These are phyloP conservation scores for Lissocephala sabroskyi DNA, from an alignment of 2,888 invertebrate genomes.

Conservation along the genomic window DNA sequence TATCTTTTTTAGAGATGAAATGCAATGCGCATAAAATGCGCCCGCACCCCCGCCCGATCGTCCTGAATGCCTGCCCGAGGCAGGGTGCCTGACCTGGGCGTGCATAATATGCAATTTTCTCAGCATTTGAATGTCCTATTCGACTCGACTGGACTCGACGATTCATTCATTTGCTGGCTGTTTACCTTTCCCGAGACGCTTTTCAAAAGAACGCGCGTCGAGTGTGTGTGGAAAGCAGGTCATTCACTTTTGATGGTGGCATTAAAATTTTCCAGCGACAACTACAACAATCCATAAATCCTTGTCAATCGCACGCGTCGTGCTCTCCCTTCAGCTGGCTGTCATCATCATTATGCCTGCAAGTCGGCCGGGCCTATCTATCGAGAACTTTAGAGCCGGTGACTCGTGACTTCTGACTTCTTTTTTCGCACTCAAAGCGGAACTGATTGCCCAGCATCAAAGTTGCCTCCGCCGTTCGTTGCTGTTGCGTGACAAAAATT, in stretches of 20 bases:
- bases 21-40: constrained; percentile 66
- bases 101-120: constrained; percentile 56
- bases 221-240: constrained; percentile 27
- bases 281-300: constrained; percentile 64
- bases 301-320: constrained; percentile 65
- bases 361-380: background rate
- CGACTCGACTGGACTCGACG: constrained; percentile 16
- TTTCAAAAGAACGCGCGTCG: constrained; percentile 10
- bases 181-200: constrained; percentile 2
- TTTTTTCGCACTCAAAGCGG: constrained; percentile 48
- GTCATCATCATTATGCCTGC: constrained; percentile 32
- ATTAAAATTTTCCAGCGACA: constrained; percentile 39
- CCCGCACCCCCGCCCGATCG: constrained; percentile 3
- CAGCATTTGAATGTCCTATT: constrained; percentile 47
- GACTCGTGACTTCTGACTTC: constrained; percentile 24
- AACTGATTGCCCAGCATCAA: constrained; percentile 46
- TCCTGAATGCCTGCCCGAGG: constrained; percentile 41
- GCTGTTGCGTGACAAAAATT: constrained; percentile 60
- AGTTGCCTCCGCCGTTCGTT: constrained; percentile 22
- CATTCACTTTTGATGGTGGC: constrained; percentile 36
- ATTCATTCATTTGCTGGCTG: constrained; percentile 11
- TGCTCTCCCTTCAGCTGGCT: constrained; percentile 34
- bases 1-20: constrained; percentile 67
- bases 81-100: constrained; percentile 48
- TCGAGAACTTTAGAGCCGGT: background rate